A percentile compares a stretch with the other conserved stretches of the same genome.
These are phyloP conservation scores for Acleris laterana DNA, from an alignment of 2,888 invertebrate genomes.

Conservation along the genomic window DNA sequence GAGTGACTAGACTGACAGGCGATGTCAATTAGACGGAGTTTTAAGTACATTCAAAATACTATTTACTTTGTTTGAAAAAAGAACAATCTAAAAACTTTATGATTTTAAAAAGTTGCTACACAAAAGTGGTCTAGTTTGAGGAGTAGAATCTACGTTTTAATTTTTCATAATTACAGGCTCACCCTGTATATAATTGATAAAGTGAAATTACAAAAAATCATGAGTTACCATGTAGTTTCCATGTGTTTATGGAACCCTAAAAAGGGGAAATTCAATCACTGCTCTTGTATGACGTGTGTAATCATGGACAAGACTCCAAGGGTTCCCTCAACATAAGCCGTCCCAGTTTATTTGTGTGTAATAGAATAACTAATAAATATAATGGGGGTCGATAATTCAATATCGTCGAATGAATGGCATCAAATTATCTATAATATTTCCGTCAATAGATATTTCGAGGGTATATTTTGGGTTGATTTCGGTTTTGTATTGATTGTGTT, in stretches of 20 bases:
- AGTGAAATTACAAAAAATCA: too few species aligned
- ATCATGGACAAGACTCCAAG: background rate
- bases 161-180: too few species aligned
- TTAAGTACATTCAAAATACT: too few species aligned
- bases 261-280: conserved; percentile 25
- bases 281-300: conserved; percentile 13
- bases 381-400: conserved; percentile 21
- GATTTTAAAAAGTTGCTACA: too few species aligned
- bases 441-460: background rate
- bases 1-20: too few species aligned
- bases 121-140: too few species aligned
- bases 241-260: conserved; percentile 12
- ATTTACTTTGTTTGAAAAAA: too few species aligned
- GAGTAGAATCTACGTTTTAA: too few species aligned
- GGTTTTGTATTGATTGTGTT: background rate
- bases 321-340: background rate
- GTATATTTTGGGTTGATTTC: background rate
- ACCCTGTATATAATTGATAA: too few species aligned
- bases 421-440: conserved; percentile 9
- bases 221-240: background rate
- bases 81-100: too few species aligned
- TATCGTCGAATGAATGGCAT: conserved; percentile 14
- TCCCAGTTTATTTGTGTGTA: conserved; percentile 10
- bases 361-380: conserved; percentile 26
- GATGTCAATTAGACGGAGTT: too few species aligned